Evolutionary conservation across 2,888 invertebrate species (phyloP), one percentile per base, ranked within the genome.

Genomic region (Omphaloscelis lunosa): DNA sequence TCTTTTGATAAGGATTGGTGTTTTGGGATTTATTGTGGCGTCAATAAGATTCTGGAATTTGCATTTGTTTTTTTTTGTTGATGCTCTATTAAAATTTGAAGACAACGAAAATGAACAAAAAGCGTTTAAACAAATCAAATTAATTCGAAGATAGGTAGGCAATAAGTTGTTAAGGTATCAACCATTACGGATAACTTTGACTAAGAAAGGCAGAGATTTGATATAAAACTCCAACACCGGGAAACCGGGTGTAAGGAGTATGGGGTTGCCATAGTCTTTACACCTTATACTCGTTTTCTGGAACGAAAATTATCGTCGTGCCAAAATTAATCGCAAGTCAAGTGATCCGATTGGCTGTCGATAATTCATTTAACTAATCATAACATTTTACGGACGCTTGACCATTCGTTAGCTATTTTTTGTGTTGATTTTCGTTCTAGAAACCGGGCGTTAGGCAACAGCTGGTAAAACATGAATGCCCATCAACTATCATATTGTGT

Each of bases 21-120:
- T 66, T 56, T 62, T 20, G 11, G 15, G 15, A 65, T 59, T 59
- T 20, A 41, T 41, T 1, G 51, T 23, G n/a, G 83, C 58, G 83
- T 77, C 29, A 76, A 41, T 65, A 17, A 62, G 29, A 63, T 58
- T 62, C 15, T 9, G n/a, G 9, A n/a, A 34, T 39, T 34, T 45
- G 34, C 34, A 8, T n/a, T 51, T 56, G 12, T 51, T 72, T 53
- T 29, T 20, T 29, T 34, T 23, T 45, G 7, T 66, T 66, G 23
- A 11, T 61, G 23, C 6, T 41, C 2, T 34, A 63, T 41, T 27
- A 27, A 20, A 45, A 66, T 27, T 65, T 45, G 1, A 27, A 15
- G 27, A 8, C 2, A 51, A 12, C 20, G 1, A 29, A 29, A 48
- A 27, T 27, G 11, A 9, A 11, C 23, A 23, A 53, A 23, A 23